Evolutionary conservation across 2,888 invertebrate species (phyloP), one percentile per base, ranked within the genome.

Genomic region (Drosophila aldrichi): DNA sequence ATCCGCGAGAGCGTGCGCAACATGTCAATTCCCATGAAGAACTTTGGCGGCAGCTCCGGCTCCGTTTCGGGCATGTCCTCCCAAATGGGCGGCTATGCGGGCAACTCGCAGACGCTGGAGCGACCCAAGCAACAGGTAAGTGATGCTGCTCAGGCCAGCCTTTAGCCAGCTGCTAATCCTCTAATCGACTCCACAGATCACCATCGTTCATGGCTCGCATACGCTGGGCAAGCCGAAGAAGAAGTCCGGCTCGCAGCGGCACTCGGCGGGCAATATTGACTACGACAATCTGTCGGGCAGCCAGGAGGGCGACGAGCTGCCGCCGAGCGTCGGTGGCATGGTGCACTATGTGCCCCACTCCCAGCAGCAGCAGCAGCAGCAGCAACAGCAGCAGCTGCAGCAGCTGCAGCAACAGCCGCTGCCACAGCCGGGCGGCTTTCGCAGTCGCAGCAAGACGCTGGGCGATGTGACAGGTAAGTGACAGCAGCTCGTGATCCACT

Each of bases 1-100:
- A 99, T 99, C 89, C 95, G 98, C 77, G 98, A 99, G 94, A 98
- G 98, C 70, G 98, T 99, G 49, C 95, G 98, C 88, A 98, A 98
- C 93, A 98, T 99, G 98, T 97, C 97, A 90, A 96, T 98, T 93
- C 98, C 98, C 63, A 95, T 96, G 85, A 96, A 97, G 83, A 95
- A 95, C 44, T 92, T 94, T 55, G 94, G 94, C 44, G 94, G 94
- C 44, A 94, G 94, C 79, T 94, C 94, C 5, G 92, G 93, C 51
- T 92, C 92, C 54, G 91, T 93, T 7, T 91, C 92, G 57, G 93
- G 93, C 16, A 78, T 92, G 54, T 94, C 94, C 52, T 90, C 91
- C 12, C 92, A 93, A 70, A 36, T 77, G 58, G 80, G 77, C 51
- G 91, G 89, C 68, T 81, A 93, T 91, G 90, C 92, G 56, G 93